A percentile compares a stretch with the other conserved stretches of the same genome.
Evolutionary conservation across 2,888 invertebrate species (phyloP).

Genomic region (Slavum lentiscoides): DNA sequence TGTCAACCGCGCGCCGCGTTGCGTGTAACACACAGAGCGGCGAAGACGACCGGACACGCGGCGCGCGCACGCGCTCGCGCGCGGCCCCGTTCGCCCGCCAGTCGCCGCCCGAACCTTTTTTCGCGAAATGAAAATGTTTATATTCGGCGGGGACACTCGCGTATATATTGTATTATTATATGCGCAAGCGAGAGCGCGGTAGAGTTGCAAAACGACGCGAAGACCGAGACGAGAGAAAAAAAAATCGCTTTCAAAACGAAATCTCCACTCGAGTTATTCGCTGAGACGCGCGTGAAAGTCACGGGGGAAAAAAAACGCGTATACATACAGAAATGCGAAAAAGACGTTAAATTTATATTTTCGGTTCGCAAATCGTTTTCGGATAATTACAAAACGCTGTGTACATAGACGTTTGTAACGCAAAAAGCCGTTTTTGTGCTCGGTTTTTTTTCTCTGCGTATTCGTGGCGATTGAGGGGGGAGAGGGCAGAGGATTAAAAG

Average conservation of each 20-base stretch:
- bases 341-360: no score
- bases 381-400: no score
- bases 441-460: background rate
- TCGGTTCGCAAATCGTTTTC: no score
- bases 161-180: constrained; percentile 29
- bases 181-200: background rate
- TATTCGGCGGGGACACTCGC: constrained; percentile 1
- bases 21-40: constrained; percentile 41
- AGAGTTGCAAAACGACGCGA: background rate
- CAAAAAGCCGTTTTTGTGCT: background rate
- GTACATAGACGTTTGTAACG: no score
- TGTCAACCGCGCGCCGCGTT: constrained; percentile 34
- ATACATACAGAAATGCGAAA: no score
- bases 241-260: constrained; percentile 24
- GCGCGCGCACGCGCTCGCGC: background rate
- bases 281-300: background rate
- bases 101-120: constrained; percentile 47
- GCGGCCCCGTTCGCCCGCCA: constrained; percentile 11
- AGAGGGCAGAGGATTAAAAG: constrained; percentile 17
- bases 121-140: constrained; percentile 52
- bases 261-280: constrained; percentile 5
- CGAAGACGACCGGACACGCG: constrained; percentile 42
- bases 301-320: no score
- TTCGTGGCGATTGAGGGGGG: background rate
- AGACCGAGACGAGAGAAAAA: background rate